Evolutionary conservation across 2,797 vertebrate genomes (phyloP), one percentile per base, ranked within the genome.

Genomic region (Pipistrellus pipistrellus): DNA sequence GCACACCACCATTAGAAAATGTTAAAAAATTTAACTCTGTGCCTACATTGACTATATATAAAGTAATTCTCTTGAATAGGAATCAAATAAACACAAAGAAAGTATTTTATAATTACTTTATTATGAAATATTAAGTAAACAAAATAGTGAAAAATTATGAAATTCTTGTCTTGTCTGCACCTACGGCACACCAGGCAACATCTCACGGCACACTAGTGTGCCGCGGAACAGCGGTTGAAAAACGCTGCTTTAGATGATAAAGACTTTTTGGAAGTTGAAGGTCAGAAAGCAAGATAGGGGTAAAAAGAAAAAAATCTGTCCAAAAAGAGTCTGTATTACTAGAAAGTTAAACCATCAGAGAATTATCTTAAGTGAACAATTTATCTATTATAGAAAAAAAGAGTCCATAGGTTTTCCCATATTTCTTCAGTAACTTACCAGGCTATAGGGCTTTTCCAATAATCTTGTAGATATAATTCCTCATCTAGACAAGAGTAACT

Each of bases 231-330:
- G n/a, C n/a, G n/a, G n/a, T n/a, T n/a, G n/a, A n/a, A n/a, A n/a
- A n/a, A n/a, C n/a, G n/a, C n/a, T n/a, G n/a, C 35, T 77, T 92
- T 85, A 85, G 41, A 62, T 85, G 17, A 8, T 18, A 81, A 88
- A 85, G 57, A 55, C 78, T 51, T 88, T 84, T 44, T 84, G 53
- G 15, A 92, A 92, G 77, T 84, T 3, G 48, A n/a, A 41, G 4
- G 5, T 93, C 32, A 94, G 59, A 93, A 88, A 75, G 23, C 44
- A 77, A 82, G 32, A 68, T 91, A 11, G 35, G 20, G 14, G 68
- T 84, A 90, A 81, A 38, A 62, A n/a, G 90, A 59, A 73, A 68
- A 68, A 85, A 88, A 90, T 88, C 30, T 90, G 27, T 73, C 77
- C 8, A 73, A 76, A 92, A 95, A 46, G 55, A 88, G 32, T 73